phyloP scores from a whole-genome alignment of 2,113 vertebrate species.

The Oxygymnocypris stewartii region DNA sequence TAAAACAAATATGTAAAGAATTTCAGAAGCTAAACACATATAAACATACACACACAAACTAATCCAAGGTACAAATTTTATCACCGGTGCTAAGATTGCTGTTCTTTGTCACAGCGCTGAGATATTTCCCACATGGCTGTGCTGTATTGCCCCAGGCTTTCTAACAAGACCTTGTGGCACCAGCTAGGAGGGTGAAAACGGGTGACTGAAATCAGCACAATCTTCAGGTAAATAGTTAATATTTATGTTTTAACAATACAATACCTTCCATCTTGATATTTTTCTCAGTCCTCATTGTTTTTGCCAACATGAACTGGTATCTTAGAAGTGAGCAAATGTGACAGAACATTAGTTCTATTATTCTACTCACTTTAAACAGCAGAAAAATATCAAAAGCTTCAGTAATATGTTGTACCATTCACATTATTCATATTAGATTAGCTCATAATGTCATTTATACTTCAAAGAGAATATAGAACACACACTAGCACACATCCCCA shows the following conservation, averaged over 20 bases:
- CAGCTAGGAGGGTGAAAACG: slow-evolving; percentile 3
- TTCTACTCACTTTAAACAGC: slow-evolving; percentile 39
- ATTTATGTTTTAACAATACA: not conserved
- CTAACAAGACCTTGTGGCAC: slow-evolving; percentile 38
- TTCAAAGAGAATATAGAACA: slow-evolving; percentile 32
- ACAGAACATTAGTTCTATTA: slow-evolving; percentile 20
- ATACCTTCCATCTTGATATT: not conserved
- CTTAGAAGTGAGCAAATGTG: slow-evolving; percentile 25
- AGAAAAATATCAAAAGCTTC: slow-evolving; percentile 46
- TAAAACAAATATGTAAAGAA: not conserved
- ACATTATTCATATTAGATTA: slow-evolving; percentile 48
- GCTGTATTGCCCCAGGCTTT: not conserved
- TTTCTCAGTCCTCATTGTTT: not conserved
- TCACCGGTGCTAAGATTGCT: slow-evolving; percentile 36
- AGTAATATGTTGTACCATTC: slow-evolving; percentile 36
- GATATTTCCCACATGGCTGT: slow-evolving; percentile 54
- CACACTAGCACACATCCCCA: slow-evolving; percentile 43
- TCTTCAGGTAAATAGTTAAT: not conserved
- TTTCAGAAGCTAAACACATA: not conserved
- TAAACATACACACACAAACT: not conserved
- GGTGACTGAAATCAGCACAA: not conserved
- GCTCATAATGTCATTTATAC: slow-evolving; percentile 45
- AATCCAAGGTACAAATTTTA: slow-evolving; percentile 36
- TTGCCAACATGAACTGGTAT: not conserved
- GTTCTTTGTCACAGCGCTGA: slow-evolving; percentile 44